Evolutionary conservation across 2,888 invertebrate genomes (phyloP).

Genomic region (Noctua pronuba): DNA sequence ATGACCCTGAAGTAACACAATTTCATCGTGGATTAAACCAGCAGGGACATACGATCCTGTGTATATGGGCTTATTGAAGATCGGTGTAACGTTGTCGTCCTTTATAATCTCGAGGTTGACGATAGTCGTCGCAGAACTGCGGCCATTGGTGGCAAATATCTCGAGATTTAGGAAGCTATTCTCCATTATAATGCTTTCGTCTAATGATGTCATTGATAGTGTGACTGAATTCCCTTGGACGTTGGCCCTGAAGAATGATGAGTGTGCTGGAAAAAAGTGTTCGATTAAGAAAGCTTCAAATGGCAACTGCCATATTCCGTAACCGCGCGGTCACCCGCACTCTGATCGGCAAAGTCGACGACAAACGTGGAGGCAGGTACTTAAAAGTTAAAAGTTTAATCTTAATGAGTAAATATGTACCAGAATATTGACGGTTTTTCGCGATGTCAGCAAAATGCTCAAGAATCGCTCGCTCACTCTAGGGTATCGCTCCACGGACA

Average conservation of each 20-base stretch:
- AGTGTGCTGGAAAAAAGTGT: conserved; percentile 67
- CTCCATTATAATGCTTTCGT: conserved; percentile 70
- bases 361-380: not conserved
- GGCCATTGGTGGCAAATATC: conserved; percentile 72
- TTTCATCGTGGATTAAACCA: conserved; percentile 74
- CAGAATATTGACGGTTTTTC: not conserved
- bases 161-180: conserved; percentile 77
- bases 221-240: conserved; percentile 72
- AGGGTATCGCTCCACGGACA: not conserved
- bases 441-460: not conserved
- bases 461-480: not conserved
- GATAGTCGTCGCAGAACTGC: conserved; percentile 71
- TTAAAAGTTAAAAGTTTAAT: not conserved
- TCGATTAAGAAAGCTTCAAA: not conserved
- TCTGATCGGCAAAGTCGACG: not conserved
- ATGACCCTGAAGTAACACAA: conserved; percentile 78
- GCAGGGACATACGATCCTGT: conserved; percentile 73
- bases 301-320: not conserved
- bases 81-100: conserved; percentile 79
- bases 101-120: conserved; percentile 81
- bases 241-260: conserved; percentile 70
- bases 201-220: conserved; percentile 74
- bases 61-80: conserved; percentile 77
- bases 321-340: not conserved
- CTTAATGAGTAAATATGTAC: not conserved